Conservation (phyloP, 2,888 invertebrate genomes). For the Lasioglossum malachurum region DNA sequence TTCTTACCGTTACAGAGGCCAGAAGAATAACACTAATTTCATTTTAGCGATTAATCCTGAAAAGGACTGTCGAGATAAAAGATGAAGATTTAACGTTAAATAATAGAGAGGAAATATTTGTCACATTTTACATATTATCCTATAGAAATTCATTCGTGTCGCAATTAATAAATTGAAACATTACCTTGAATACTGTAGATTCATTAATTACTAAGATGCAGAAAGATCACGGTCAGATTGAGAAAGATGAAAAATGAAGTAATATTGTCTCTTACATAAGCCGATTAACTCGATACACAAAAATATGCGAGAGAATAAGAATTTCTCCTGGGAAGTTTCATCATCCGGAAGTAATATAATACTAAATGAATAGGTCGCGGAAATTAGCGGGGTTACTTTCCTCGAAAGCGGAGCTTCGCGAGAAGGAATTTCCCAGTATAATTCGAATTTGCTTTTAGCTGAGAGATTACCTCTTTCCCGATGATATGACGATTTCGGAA, state of each 20-base stretch:
- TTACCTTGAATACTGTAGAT: too few relatives aligned
- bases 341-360: not conserved
- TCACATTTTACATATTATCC: not conserved
- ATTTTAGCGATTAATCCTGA: too few relatives aligned
- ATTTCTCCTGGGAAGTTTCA: not conserved
- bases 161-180: not conserved
- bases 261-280: too few relatives aligned
- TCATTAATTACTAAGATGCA: too few relatives aligned
- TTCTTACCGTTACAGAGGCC: too few relatives aligned
- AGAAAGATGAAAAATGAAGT: too few relatives aligned
- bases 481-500: not conserved
- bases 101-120: not conserved
- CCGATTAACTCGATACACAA: not conserved
- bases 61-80: too few relatives aligned
- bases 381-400: not conserved
- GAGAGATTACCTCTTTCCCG: not conserved
- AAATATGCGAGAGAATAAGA: not conserved
- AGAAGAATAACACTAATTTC: too few relatives aligned
- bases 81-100: too few relatives aligned
- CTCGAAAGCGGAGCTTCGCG: not conserved
- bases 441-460: not conserved
- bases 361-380: not conserved
- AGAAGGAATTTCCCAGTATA: not conserved
- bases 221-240: too few relatives aligned
- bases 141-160: not conserved